These are phyloP conservation scores for Thamnophis sirtalis DNA, from an alignment of 2,113 vertebrate genomes.

Conservation along the genomic window DNA sequence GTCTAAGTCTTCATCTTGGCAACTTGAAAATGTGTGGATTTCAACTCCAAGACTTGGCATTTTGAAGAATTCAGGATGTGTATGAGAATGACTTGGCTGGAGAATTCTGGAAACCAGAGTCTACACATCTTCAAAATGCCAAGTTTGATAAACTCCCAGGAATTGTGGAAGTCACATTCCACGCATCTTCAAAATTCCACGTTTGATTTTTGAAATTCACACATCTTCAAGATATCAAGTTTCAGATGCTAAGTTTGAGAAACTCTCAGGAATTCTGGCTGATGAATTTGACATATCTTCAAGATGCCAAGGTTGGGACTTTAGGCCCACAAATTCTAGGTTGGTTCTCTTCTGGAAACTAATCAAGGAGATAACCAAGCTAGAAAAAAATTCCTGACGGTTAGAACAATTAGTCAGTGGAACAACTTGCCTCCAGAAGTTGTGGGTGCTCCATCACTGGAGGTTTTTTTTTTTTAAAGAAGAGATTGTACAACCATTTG, in stretches of 20 bases:
- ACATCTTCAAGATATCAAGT: too few species aligned
- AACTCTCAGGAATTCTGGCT: neutral
- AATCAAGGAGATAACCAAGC: neutral
- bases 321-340: neutral
- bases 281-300: neutral
- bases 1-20: neutral
- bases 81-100: too few species aligned
- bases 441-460: too few species aligned
- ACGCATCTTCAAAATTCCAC: too few species aligned
- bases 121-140: too few species aligned
- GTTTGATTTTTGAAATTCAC: too few species aligned
- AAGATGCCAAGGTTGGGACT: neutral
- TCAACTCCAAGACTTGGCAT: neutral
- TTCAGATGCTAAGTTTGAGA: neutral
- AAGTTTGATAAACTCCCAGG: too few species aligned
- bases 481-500: neutral
- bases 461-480: too few species aligned
- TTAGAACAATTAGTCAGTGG: too few species aligned
- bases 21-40: neutral
- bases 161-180: too few species aligned
- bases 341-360: neutral
- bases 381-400: too few species aligned
- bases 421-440: too few species aligned
- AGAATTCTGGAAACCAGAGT: neutral
- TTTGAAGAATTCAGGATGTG: neutral